Evolutionary conservation across 1,140 invertebrate species (phyloP).

Genomic region (Artemia franciscana): DNA sequence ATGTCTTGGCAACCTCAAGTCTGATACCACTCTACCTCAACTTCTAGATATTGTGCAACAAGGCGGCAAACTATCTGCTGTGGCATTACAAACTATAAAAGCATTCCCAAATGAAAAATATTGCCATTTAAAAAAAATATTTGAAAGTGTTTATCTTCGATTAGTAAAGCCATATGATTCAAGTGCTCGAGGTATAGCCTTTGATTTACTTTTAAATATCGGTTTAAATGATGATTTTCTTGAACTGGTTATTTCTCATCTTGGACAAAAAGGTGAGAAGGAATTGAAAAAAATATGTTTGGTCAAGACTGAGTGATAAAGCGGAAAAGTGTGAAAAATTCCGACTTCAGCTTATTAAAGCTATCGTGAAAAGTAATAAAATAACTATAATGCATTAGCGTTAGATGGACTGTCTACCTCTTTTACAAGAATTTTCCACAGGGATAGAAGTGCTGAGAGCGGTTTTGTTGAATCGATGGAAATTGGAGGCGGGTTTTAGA

Average conservation of each 20-base stretch:
- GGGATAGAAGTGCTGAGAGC: constrained; percentile 34
- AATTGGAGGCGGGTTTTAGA: constrained; percentile 42
- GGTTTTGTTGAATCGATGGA: constrained; percentile 43
- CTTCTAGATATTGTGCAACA: background rate
- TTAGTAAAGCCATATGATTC: constrained; percentile 35
- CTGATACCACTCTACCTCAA: background rate
- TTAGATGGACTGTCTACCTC: constrained; percentile 44
- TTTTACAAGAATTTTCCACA: constrained; percentile 33
- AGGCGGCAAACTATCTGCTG: background rate
- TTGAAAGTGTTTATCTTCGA: constrained; percentile 33
- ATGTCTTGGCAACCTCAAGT: background rate
- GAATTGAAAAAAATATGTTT: constrained; percentile 15
- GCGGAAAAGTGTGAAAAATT: constrained; percentile 11
- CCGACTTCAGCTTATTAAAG: constrained; percentile 13
- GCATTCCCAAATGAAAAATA: background rate
- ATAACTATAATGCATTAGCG: constrained; percentile 39
- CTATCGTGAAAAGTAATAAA: constrained; percentile 20
- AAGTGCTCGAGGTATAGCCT: constrained; percentile 39
- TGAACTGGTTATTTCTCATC: constrained; percentile 1
- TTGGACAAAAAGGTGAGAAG: constrained; percentile 9
- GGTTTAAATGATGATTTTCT: constrained; percentile 24
- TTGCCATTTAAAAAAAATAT: background rate
- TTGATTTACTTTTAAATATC: constrained; percentile 40
- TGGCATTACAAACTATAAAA: background rate
- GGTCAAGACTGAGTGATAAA: constrained; percentile 14